Evolutionary conservation across 64 coral and sea anemone genomes (phyloP).

Genomic region (Porites australiensis): DNA sequence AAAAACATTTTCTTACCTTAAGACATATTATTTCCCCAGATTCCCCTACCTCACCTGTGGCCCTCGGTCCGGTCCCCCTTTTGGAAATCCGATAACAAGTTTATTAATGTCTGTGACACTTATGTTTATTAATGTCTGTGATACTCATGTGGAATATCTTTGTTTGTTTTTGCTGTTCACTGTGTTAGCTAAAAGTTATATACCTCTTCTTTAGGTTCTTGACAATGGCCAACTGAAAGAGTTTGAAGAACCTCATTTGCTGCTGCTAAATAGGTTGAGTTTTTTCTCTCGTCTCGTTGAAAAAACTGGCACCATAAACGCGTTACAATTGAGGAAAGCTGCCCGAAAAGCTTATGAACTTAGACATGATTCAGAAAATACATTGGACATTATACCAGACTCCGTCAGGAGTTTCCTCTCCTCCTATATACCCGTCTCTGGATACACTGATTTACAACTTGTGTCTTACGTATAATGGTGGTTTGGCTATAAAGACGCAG

Average conservation of each 20-base stretch:
- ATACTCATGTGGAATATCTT: background rate
- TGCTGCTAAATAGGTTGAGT: constrained; percentile 68
- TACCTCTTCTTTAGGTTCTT: constrained; percentile 51
- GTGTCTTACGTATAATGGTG: constrained; percentile 1
- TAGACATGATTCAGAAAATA: constrained; percentile 35
- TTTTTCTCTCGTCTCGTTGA: constrained; percentile 78
- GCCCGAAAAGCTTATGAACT: constrained; percentile 56
- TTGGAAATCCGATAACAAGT: too few relatives aligned
- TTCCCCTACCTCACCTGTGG: too few relatives aligned
- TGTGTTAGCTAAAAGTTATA: background rate
- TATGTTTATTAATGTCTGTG: too few relatives aligned
- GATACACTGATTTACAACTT: constrained; percentile 36
- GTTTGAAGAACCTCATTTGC: constrained; percentile 83
- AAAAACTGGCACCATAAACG: constrained; percentile 71
- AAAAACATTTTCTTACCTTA: too few relatives aligned
- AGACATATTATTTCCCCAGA: too few relatives aligned
- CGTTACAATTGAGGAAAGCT: constrained; percentile 50
- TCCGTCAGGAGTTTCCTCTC: background rate
- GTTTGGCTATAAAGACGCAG: background rate
- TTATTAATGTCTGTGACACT: too few relatives aligned
- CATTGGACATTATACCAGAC: constrained; percentile 64
- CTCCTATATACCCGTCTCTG: background rate
- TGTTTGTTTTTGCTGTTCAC: background rate
- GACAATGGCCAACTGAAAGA: constrained; percentile 81
- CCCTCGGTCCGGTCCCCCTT: too few relatives aligned